phyloP scores from a whole-genome alignment of 2,888 invertebrate genomes.

The Brachylomia viminalis region DNA sequence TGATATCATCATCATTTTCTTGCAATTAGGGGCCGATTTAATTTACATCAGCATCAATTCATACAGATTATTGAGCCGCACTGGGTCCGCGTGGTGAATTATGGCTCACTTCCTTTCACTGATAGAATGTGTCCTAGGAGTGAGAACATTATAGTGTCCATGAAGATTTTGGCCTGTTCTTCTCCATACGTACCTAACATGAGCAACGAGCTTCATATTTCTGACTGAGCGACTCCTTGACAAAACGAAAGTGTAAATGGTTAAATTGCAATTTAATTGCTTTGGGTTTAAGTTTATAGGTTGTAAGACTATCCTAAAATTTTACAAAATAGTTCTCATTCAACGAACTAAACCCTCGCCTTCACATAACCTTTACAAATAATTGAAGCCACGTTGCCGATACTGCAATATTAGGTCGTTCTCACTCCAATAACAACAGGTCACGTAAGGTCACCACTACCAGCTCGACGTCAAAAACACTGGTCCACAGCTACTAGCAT shows the following conservation, averaged over 20 bases:
- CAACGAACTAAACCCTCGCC: background rate
- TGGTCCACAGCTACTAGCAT: background rate
- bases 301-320: background rate
- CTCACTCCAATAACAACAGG: slow-evolving; percentile 34
- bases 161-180: background rate
- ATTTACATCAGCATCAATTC: background rate
- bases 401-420: slow-evolving; percentile 27
- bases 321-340: background rate
- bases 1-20: background rate
- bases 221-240: background rate
- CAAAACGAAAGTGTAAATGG: background rate
- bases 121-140: background rate
- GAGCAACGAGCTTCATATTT: background rate
- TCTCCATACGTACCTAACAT: background rate
- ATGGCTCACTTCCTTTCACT: background rate
- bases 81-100: background rate
- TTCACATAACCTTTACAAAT: slow-evolving; percentile 23
- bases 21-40: background rate
- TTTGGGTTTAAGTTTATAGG: background rate
- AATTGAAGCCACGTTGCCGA: slow-evolving; percentile 23
- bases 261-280: background rate
- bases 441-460: slow-evolving; percentile 27
- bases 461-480: slow-evolving; percentile 24
- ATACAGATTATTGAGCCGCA: background rate
- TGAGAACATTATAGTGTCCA: background rate